Evolutionary conservation across 1,140 invertebrate species (phyloP), one percentile per base, ranked within the genome.

Genomic region (Drosophila parabipectinata): DNA sequence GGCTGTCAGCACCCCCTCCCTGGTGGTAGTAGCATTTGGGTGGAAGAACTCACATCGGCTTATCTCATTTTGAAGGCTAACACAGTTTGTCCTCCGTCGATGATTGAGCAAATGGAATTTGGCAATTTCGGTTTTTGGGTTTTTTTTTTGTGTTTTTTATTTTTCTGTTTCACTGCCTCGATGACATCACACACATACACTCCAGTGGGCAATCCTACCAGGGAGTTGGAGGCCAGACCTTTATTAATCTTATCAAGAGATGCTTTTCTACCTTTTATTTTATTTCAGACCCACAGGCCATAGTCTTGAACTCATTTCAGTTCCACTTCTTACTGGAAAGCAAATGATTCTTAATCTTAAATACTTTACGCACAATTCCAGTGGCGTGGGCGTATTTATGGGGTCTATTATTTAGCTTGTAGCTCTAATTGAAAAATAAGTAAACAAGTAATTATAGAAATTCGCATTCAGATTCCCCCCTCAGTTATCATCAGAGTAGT

Each of bases 191-290:
- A 87, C 57, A 24, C 83, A 88, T 53, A 52, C 66, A 69, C 48
- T 57, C 63, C 32, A 41, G 7, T 26, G 58, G 55, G 57, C 73
- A 77, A 72, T 66, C 51, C 60, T 60, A 77, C 15, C 54, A 39
- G 47, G 45, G 30, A 50, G 55, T 18, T 28, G 66, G 6, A 30
- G 37, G 21, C 21, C 21, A 69, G 53, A 67, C 68, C 76, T 81
- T 77, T 87, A 79, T 88, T 88, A 88, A 88, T 88, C 83, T 88
- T 88, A 88, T 88, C 83, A 79, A 63, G 82, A 77, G 82, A 77
- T 81, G 78, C 54, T 63, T 72, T 55, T 57, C 59, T 63, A 55
- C 61, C 76, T 79, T 83, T 71, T 47, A 52, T 66, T 82, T 62
- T 61, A 75, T 67, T 67, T 67, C 37, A 54, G 5, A n/a, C 18